Evolutionary conservation across 1,140 invertebrate genomes (phyloP).

Genomic region (Plectrocnemia conspersa): DNA sequence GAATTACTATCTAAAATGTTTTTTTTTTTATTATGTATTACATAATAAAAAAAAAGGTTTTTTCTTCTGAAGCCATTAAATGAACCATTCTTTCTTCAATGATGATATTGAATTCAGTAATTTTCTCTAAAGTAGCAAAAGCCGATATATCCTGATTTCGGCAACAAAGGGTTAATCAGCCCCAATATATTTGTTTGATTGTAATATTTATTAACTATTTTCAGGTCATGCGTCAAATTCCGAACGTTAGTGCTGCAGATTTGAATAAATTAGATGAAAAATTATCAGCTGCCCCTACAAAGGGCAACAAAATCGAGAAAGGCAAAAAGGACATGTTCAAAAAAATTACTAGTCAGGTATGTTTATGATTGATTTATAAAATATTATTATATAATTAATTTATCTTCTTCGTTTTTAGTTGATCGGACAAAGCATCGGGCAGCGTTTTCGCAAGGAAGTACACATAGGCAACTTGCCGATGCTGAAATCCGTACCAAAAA

Average conservation of each 20-base stretch:
- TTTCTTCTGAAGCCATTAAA: no score
- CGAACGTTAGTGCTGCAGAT: conserved; percentile 70
- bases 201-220: conserved; percentile 22
- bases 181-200: no score
- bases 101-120: no score
- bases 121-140: no score
- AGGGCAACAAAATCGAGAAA: conserved; percentile 77
- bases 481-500: conserved; percentile 51
- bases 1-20: no score
- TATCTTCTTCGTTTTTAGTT: conserved; percentile 52
- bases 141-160: no score
- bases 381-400: background rate
- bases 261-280: conserved; percentile 80
- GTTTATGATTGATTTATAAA: conserved; percentile 19
- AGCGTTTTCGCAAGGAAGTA: conserved; percentile 81
- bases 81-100: no score
- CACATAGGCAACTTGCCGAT: conserved; percentile 76
- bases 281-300: conserved; percentile 62
- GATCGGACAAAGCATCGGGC: conserved; percentile 74
- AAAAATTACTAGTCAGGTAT: conserved; percentile 75
- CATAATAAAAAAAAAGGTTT: no score
- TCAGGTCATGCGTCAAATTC: conserved; percentile 67
- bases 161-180: no score
- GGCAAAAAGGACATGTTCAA: conserved; percentile 87
- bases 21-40: no score